Base-by-base conservation (phyloP, 2,888 invertebrate genomes). In the Adelognathus sp. region DNA sequence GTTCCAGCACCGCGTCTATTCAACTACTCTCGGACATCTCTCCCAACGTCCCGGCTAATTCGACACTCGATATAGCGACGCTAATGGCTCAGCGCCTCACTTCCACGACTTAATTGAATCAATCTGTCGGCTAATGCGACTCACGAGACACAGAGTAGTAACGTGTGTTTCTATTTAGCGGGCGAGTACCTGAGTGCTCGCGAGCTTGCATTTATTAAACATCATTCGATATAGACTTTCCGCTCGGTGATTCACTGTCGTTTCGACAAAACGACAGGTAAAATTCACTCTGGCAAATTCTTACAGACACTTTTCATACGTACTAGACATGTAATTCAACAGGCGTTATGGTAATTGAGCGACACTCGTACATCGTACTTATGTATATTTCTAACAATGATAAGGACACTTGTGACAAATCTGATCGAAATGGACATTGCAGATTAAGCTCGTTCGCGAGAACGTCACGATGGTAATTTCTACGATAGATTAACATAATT, bases 21-120 rank as follows among this genome's bases (percentile, higher is more conserved):
- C 66, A n/a, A n/a, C n/a, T n/a, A 44, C 74, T 78, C 74, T 78
- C 74, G 78, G 78, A 74, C 74, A 78, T 74, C 74, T 50, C 70
- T n/a, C n/a, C n/a, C n/a, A n/a, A n/a, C n/a, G n/a, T n/a, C 39
- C 39, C 24, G 31, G 61, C 78, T 79, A 74, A 74, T 79, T 74
- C 78, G 74, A 79, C 74, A 78, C 74, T 79, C 78, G 78, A 79
- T 79, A 70, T 74, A 74, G 78, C 70, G 60, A 74, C 78, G 74
- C 70, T 79, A 79, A 79, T 79, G 78, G 78, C 39, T 60, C 70
- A 58, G 70, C 70, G 74, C 60, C 78, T 79, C 74, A 74, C 74
- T 70, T 74, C 66, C 67, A 66, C 60, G 70, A 52, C 74, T 69
- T 79, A 79, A 79, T 79, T 79, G 69, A 79, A 79, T 79, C 78